These are phyloP conservation scores for Tryphoninae sp. DNA, from an alignment of 2,888 invertebrate species.

Conservation along the genomic window DNA sequence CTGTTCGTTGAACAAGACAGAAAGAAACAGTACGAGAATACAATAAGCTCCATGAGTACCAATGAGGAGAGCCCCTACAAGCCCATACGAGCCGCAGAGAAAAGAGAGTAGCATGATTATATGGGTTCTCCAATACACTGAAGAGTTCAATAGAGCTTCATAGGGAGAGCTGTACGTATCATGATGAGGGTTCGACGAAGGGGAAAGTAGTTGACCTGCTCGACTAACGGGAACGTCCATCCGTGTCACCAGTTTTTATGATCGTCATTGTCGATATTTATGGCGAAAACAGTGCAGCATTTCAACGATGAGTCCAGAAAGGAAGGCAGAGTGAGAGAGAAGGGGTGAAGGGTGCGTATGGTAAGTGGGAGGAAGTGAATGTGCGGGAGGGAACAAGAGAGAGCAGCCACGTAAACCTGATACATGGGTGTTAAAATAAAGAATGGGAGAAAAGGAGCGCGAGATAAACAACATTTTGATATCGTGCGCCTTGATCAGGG, in stretches of 20 bases:
- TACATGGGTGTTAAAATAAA: no score
- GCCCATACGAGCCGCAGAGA: not conserved
- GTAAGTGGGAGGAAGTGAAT: no score
- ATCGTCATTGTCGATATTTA: constrained; percentile 74
- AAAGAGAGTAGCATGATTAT: constrained; percentile 12
- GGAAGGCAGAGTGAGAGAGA: no score
- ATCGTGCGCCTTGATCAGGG: no score
- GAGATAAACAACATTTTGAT: no score
- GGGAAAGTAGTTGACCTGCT: constrained; percentile 27
- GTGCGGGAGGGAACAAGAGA: not conserved
- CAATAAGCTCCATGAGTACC: not conserved
- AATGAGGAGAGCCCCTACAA: not conserved
- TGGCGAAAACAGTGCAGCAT: constrained; percentile 59
- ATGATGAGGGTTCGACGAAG: constrained; percentile 38
- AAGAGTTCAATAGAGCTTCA: constrained; percentile 9
- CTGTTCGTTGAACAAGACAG: constrained; percentile 19
- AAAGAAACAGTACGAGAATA: constrained; percentile 24
- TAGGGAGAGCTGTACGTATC: constrained; percentile 41
- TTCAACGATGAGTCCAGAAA: not conserved
- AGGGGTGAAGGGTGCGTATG: no score
- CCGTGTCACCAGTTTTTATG: constrained; percentile 72
- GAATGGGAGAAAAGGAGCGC: no score
- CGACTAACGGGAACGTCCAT: constrained; percentile 62
- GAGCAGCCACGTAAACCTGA: not conserved
- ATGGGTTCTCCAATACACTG: constrained; percentile 8